A percentile compares a stretch with the other conserved stretches of the same genome.
These are phyloP conservation scores for Xylota segnis DNA, from an alignment of 2,888 invertebrate genomes.

Conservation along the genomic window DNA sequence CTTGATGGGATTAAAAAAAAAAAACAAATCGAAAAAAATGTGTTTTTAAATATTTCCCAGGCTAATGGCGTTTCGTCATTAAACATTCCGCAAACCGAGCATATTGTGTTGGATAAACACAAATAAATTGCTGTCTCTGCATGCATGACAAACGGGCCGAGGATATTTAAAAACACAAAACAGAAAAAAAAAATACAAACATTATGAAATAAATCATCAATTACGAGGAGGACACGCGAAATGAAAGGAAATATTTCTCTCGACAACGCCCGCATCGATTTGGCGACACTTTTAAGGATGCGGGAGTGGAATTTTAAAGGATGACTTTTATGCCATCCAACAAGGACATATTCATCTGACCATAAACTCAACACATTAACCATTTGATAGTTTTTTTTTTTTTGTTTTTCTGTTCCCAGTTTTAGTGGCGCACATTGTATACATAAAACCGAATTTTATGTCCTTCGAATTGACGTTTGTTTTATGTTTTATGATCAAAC, in stretches of 20 bases:
- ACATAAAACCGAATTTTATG: conserved; percentile 19
- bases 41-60: conserved; percentile 18
- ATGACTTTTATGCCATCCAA: background rate
- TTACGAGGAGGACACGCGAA: background rate
- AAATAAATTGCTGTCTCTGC: conserved; percentile 38
- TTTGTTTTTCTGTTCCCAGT: too few species aligned
- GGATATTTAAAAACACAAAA: conserved; percentile 7
- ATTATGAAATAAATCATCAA: conserved; percentile 50
- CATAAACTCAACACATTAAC: conserved; percentile 7
- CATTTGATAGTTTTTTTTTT: background rate
- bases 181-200: too few species aligned
- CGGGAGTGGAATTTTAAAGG: conserved; percentile 1
- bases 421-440: background rate
- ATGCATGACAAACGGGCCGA: background rate
- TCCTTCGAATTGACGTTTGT: conserved; percentile 1
- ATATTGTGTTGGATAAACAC: conserved; percentile 34
- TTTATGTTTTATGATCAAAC: background rate
- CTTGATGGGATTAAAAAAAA: background rate
- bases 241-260: background rate
- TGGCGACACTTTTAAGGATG: conserved; percentile 7
- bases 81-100: conserved; percentile 25
- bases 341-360: background rate
- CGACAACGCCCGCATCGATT: conserved; percentile 12
- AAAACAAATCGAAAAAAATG: background rate
- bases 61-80: conserved; percentile 57